phyloP scores from a whole-genome alignment of 1,140 invertebrate species.

The Hypsibius dujardini region DNA sequence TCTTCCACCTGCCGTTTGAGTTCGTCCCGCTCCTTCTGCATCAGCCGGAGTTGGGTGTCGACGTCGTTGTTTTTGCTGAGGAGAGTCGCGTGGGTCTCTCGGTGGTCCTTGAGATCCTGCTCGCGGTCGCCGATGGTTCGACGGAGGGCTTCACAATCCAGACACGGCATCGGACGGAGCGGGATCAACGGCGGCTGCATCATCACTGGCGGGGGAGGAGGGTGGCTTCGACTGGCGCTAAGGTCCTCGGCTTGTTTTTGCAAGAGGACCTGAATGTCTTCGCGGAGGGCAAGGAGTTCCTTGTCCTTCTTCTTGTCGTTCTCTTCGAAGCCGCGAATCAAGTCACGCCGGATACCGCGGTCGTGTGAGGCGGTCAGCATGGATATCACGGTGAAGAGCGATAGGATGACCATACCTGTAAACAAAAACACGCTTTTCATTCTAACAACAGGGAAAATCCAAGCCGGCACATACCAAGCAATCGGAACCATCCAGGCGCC shows the following conservation, averaged over 20 bases:
- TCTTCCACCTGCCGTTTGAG: background rate
- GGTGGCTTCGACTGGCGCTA: background rate
- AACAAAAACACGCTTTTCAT: too few species aligned
- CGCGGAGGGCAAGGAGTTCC: background rate
- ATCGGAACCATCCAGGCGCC: background rate
- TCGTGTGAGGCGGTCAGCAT: background rate
- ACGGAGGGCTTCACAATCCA: background rate
- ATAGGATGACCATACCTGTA: too few species aligned
- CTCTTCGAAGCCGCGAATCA: background rate
- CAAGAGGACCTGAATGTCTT: background rate
- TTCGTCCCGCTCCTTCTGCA: background rate
- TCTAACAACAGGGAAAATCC: background rate
- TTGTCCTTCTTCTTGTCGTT: conserved; percentile 1
- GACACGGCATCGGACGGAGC: background rate
- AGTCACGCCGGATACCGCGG: background rate
- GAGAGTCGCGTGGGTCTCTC: background rate
- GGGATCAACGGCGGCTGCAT: background rate
- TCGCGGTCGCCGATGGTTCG: background rate
- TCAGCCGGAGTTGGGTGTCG: background rate
- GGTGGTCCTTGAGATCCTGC: background rate
- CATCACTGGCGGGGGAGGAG: background rate
- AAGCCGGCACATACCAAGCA: background rate
- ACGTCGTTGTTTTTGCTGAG: conserved; percentile 11
- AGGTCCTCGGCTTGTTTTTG: background rate
- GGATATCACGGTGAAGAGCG: background rate